These are phyloP conservation scores for Leptura quadrifasciata DNA, from an alignment of 2,888 invertebrate genomes.

Conservation along the genomic window DNA sequence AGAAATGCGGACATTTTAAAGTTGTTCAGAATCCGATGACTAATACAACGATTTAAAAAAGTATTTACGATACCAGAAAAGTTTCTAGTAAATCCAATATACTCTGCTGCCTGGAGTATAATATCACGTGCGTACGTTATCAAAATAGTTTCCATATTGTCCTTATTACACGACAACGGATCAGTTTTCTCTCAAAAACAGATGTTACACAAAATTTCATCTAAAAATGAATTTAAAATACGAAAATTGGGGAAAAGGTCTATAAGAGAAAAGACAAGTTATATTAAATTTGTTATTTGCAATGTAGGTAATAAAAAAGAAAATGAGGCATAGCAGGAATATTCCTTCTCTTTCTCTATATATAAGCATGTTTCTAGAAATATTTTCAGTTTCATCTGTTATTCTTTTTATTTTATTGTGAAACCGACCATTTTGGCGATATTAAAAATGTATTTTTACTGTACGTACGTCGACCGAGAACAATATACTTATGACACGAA, in stretches of 20 bases:
- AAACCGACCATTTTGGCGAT: slow-evolving; percentile 46
- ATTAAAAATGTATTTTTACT: slow-evolving; percentile 49
- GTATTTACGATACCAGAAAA: no score
- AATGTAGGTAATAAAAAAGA: slow-evolving; percentile 30
- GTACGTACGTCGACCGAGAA: slow-evolving; percentile 44
- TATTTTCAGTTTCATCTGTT: slow-evolving; percentile 46
- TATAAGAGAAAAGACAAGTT: slow-evolving; percentile 33
- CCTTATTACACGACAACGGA: not conserved
- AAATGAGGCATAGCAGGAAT: slow-evolving; percentile 24
- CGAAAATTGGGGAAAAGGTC: slow-evolving; percentile 19
- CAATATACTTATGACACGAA: slow-evolving; percentile 48
- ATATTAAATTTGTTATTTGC: slow-evolving; percentile 45
- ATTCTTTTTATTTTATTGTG: slow-evolving; percentile 38
- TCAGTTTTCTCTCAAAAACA: slow-evolving; percentile 7
- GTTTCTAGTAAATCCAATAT: no score
- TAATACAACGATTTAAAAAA: no score
- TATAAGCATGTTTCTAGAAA: slow-evolving; percentile 15
- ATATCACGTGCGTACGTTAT: no score
- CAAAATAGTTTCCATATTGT: no score
- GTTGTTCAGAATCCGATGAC: no score
- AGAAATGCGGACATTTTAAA: no score
- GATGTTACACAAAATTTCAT: slow-evolving; percentile 32
- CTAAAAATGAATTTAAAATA: slow-evolving; percentile 33
- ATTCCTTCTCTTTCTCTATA: slow-evolving; percentile 22
- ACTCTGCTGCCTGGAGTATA: no score